Evolutionary conservation across 2,797 vertebrate species (phyloP).

Genomic region (Acridotheres tristis): DNA sequence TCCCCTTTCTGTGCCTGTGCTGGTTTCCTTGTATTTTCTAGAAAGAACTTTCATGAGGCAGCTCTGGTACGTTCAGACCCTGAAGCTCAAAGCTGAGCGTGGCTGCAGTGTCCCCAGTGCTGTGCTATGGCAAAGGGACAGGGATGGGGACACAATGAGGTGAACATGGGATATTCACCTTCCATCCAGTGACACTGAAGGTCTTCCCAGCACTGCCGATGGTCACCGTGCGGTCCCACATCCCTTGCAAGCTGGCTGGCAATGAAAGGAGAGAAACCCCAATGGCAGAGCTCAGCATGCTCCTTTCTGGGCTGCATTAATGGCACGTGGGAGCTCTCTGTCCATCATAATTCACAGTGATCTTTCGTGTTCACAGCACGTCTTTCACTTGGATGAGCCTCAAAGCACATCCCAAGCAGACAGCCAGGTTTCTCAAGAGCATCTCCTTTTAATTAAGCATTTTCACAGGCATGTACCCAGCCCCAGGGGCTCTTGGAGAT

Average conservation of each 20-base stretch:
- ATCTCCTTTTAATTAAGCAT: neutral
- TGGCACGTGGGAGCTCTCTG: neutral
- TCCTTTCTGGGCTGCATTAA: neutral
- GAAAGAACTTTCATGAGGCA: neutral
- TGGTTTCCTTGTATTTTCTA: neutral
- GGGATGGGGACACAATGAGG: neutral
- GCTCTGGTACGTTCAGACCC: neutral
- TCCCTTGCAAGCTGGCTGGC: slow-evolving; percentile 89
- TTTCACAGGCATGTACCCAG: neutral
- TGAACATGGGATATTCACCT: slow-evolving; percentile 74
- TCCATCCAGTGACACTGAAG: slow-evolving; percentile 95
- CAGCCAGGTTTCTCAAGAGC: slow-evolving; percentile 12
- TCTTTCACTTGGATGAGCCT: neutral
- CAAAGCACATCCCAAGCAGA: neutral
- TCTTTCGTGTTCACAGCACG: neutral
- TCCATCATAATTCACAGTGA: accelerated
- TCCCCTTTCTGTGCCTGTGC: neutral
- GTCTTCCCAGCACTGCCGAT: slow-evolving; percentile 92
- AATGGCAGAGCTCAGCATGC: neutral
- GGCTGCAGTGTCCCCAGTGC: accelerated
- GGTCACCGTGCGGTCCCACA: slow-evolving; percentile 94
- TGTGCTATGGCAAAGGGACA: neutral
- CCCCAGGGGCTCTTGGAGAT: neutral
- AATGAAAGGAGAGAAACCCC: neutral
- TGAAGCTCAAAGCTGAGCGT: neutral